Evolutionary conservation across 2,797 vertebrate genomes (phyloP).

Genomic region (Hemibagrus guttatus): DNA sequence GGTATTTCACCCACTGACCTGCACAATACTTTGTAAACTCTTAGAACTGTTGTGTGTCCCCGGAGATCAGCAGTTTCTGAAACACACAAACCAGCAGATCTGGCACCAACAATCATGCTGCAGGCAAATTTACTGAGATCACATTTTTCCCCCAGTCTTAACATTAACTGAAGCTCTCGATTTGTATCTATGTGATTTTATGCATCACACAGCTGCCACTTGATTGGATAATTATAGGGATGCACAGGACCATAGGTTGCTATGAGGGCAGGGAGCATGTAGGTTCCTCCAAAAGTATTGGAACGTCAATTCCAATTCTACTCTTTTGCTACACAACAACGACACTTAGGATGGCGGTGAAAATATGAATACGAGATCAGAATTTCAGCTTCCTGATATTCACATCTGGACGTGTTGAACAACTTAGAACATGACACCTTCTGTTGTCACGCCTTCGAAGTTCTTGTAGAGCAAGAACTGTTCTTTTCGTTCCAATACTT

Average conservation of each 20-base stretch:
- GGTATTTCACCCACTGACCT: not conserved
- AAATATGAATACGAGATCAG: not conserved
- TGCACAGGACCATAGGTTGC: not conserved
- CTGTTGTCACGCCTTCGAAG: not conserved
- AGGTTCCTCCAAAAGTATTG: not conserved
- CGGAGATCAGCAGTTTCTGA: conserved; percentile 7
- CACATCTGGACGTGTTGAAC: not conserved
- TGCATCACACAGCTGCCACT: not conserved
- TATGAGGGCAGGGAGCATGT: not conserved
- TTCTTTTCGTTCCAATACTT: not conserved
- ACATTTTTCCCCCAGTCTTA: not conserved
- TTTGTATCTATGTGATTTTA: not conserved
- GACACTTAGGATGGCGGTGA: not conserved
- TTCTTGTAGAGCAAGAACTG: not conserved
- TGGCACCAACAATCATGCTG: not conserved
- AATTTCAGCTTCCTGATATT: not conserved
- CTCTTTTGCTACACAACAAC: not conserved
- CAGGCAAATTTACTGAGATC: not conserved
- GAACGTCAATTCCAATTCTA: not conserved
- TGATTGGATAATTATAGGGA: not conserved
- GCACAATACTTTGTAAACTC: not conserved
- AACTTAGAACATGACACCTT: not conserved
- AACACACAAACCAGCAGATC: not conserved
- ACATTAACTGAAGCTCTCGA: not conserved
- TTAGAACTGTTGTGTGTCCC: conserved; percentile 4